Evolutionary conservation across 2,113 vertebrate genomes (phyloP).

Genomic region (Psilopogon haemacephalus): DNA sequence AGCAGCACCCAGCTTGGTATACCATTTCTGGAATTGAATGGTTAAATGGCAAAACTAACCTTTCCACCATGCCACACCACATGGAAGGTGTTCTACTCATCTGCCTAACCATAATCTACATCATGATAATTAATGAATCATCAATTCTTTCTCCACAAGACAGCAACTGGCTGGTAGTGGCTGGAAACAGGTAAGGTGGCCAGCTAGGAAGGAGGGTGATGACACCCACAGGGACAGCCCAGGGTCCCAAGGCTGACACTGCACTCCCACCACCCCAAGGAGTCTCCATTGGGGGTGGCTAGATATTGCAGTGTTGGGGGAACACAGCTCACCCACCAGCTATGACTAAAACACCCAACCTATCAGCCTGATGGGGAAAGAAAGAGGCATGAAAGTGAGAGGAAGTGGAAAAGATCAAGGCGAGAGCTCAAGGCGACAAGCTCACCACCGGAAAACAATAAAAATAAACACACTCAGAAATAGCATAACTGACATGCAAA

Average conservation of each 20-base stretch:
- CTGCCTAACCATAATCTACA: constrained; percentile 41
- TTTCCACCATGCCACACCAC: accelerated
- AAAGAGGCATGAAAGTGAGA: constrained; percentile 69
- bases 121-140: constrained; percentile 16
- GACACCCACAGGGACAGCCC: background rate
- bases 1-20: accelerated
- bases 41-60: constrained; percentile 20
- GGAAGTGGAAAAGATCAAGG: constrained; percentile 77
- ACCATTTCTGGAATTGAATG: background rate
- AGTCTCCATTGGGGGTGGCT: background rate
- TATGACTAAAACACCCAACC: constrained; percentile 14
- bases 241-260: background rate
- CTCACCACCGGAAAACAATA: constrained; percentile 80
- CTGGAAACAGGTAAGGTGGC: background rate
- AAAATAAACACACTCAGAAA: constrained; percentile 80
- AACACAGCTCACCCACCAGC: background rate
- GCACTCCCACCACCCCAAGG: background rate
- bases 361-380: background rate
- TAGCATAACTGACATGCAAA: constrained; percentile 88
- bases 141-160: constrained; percentile 13
- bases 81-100: constrained; percentile 30
- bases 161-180: background rate
- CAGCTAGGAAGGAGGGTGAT: background rate
- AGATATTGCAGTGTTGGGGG: background rate
- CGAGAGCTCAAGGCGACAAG: constrained; percentile 51